Percentiles rank a stretch among this genome's conserved stretches.
Evolutionary conservation across 2,888 invertebrate species (phyloP).

Genomic region (Polyploca ridens): DNA sequence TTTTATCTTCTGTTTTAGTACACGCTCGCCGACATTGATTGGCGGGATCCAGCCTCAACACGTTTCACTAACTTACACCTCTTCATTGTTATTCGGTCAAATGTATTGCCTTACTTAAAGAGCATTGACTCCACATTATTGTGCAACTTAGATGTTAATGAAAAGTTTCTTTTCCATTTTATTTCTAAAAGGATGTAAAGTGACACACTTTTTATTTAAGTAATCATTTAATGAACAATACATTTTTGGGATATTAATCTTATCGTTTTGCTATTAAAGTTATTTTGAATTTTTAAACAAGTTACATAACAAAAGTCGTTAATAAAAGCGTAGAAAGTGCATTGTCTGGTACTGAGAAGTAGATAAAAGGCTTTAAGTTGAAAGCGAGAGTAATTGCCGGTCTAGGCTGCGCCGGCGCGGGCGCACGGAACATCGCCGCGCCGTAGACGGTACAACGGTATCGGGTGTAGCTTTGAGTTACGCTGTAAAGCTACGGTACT

Average conservation of each 20-base stretch:
- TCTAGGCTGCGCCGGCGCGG: conserved; percentile 44
- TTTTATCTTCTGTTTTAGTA: conserved; percentile 55
- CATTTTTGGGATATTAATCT: background rate
- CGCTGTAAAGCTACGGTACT: conserved; percentile 44
- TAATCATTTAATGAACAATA: background rate
- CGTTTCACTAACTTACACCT: background rate
- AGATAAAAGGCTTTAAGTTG: conserved; percentile 62
- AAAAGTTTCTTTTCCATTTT: conserved; percentile 5
- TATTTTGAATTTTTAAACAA: conserved; percentile 23
- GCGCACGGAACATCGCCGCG: conserved; percentile 37
- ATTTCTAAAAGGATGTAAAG: background rate
- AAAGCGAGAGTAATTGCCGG: conserved; percentile 74
- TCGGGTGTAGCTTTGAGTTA: conserved; percentile 54
- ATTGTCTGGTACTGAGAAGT: conserved; percentile 50
- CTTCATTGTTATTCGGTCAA: background rate
- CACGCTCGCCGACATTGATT: conserved; percentile 44
- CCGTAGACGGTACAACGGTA: conserved; percentile 60
- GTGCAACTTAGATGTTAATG: conserved; percentile 1
- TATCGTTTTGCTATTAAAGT: conserved; percentile 9
- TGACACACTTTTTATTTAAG: background rate
- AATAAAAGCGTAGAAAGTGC: conserved; percentile 57
- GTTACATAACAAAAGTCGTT: conserved; percentile 34
- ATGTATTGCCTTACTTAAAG: background rate
- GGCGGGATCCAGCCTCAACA: conserved; percentile 26
- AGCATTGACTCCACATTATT: background rate